Evolutionary conservation across 2,888 invertebrate genomes (phyloP), one percentile per base, ranked within the genome.

Genomic region (Mesorhabditis sp.): DNA sequence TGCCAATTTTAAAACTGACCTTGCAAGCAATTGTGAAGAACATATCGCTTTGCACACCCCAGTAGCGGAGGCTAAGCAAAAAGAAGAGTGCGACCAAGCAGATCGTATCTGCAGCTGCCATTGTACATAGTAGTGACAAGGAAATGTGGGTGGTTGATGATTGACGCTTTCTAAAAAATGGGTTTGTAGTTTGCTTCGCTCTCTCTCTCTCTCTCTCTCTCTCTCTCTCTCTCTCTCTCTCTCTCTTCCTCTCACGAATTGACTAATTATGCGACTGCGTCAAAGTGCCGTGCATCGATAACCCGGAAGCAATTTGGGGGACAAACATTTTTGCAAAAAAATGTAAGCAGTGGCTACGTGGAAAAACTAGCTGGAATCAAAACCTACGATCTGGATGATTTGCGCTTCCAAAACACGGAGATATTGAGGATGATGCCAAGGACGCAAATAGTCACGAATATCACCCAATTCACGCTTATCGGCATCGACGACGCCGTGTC

Each of bases 81-180:
- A 81, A 70, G 50, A 82, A 73, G 4, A 82, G 72, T 2, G 82
- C 76, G 28, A 75, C 70, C 5, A 82, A 74, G 61, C 77, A 76
- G 28, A 81, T 41, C 1, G 83, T 83, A 68, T 83, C 83, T 5
- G 83, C 82, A 4, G 74, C 72, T 5, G 83, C 82, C 83, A 83
- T 82, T 6, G 80, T 74, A 43, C 76, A 77, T 15, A 83, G 75
- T 4, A 83, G 74, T n/a, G 77, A 80, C 4, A 83, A 71, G 7
- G 82, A 81, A 10, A 81, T 78, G 15, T 79, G 74, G 0, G 82
- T 82, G 3, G 83, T 76, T 0, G 80, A 74, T n/a, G 58, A 50
- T 50, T 50, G 58, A n/a, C 58, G 58, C n/a, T 50, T 50, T 28
- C 28, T 28, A 28, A 28, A 28, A 28, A 28, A 28, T 28, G 28